Conservation (phyloP, 2,888 invertebrate genomes). For the Tetragonisca angustula region DNA sequence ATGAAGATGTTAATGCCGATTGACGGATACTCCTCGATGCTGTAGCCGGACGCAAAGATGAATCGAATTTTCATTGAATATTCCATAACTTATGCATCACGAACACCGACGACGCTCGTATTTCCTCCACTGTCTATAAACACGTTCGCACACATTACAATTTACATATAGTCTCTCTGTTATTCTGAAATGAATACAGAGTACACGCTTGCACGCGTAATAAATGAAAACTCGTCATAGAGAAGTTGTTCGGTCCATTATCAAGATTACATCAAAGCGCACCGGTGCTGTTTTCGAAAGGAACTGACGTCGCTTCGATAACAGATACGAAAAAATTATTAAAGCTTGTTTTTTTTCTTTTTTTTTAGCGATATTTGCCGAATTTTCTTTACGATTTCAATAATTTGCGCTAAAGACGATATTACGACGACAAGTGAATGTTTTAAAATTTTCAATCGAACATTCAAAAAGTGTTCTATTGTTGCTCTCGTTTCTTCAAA, state of each 20-base stretch:
- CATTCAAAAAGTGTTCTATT: background rate
- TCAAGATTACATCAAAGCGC: background rate
- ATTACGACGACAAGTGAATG: background rate
- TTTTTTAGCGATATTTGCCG: background rate
- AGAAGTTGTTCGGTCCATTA: background rate
- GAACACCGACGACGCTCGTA: background rate
- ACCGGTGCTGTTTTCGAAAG: background rate
- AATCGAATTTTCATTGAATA: slow-evolving; percentile 52
- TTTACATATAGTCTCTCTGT: background rate
- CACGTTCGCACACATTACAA: background rate
- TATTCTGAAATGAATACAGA: background rate
- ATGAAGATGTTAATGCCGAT: slow-evolving; percentile 57
- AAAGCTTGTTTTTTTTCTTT: background rate
- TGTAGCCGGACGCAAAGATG: slow-evolving; percentile 39
- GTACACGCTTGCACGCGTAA: background rate
- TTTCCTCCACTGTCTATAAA: background rate
- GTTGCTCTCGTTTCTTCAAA: too few species aligned
- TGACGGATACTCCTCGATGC: slow-evolving; percentile 47
- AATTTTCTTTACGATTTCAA: background rate
- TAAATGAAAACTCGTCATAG: background rate
- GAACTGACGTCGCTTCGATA: background rate
- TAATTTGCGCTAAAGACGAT: background rate
- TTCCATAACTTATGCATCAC: slow-evolving; percentile 22
- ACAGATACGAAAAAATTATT: background rate
- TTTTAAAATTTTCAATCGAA: background rate